phyloP scores from a whole-genome alignment of 2,113 vertebrate genomes.

The Percina caprodes region DNA sequence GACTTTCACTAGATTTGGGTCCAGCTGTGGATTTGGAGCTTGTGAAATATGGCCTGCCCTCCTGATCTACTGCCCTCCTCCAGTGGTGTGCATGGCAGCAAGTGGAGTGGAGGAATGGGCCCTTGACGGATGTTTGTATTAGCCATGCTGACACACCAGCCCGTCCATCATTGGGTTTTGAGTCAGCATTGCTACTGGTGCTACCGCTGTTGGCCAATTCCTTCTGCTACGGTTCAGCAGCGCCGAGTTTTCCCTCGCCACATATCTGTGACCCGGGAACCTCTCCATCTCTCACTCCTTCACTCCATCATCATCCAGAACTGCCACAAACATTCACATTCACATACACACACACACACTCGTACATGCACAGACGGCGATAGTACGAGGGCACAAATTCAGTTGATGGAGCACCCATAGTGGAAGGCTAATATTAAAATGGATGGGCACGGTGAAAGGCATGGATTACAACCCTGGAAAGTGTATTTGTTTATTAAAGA shows the following conservation, averaged over 20 bases:
- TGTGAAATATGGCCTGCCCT: slow-evolving; percentile 20
- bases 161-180: slow-evolving; percentile 66
- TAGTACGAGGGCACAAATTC: neutral
- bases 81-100: neutral
- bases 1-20: slow-evolving; percentile 8
- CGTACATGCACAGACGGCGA: neutral
- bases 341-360: slow-evolving; percentile 5
- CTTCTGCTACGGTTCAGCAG: slow-evolving; percentile 62
- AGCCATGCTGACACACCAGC: slow-evolving; percentile 58
- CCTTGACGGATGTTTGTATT: slow-evolving; percentile 73
- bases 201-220: slow-evolving; percentile 38
- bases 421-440: slow-evolving; percentile 43
- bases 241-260: slow-evolving; percentile 9
- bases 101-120: slow-evolving; percentile 31
- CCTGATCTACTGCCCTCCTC: slow-evolving; percentile 40
- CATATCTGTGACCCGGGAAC: slow-evolving; percentile 43
- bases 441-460: slow-evolving; percentile 43
- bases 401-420: slow-evolving; percentile 47
- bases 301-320: slow-evolving; percentile 56
- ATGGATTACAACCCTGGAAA: slow-evolving; percentile 36
- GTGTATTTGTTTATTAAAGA: slow-evolving; percentile 62
- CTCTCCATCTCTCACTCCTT: slow-evolving; percentile 38
- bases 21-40: slow-evolving; percentile 24
- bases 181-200: slow-evolving; percentile 59
- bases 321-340: slow-evolving; percentile 3